Evolutionary conservation across 2,888 invertebrate genomes (phyloP).

Genomic region (Thymelicus sylvestris): DNA sequence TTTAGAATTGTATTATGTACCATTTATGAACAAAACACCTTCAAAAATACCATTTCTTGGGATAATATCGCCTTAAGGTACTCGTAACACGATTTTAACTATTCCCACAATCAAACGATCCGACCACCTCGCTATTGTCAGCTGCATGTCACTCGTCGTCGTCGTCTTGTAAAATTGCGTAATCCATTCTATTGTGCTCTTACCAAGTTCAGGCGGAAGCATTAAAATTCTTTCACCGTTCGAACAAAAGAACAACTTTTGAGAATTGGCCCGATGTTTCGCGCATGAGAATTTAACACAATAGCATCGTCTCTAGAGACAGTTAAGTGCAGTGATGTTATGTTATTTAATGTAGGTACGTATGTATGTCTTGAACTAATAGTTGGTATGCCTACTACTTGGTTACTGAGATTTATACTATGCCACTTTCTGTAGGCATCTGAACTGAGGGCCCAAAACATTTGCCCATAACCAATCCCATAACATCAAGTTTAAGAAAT

Average conservation of each 20-base stretch:
- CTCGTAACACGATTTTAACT: not conserved
- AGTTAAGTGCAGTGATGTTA: conserved; percentile 29
- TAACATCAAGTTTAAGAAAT: too few relatives aligned
- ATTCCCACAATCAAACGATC: conserved; percentile 23
- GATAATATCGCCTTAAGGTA: too few relatives aligned
- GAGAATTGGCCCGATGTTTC: conserved; percentile 70
- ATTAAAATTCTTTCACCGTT: conserved; percentile 80
- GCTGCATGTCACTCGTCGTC: conserved; percentile 56
- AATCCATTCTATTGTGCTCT: conserved; percentile 71
- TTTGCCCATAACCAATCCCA: too few relatives aligned
- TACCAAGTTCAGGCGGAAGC: conserved; percentile 78
- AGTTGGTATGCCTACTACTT: conserved; percentile 36
- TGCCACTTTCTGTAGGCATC: too few relatives aligned
- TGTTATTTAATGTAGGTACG: conserved; percentile 26
- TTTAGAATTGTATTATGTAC: too few relatives aligned
- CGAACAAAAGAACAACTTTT: conserved; percentile 82
- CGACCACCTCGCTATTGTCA: conserved; percentile 26
- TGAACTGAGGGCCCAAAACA: too few relatives aligned
- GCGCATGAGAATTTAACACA: conserved; percentile 76
- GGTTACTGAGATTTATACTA: too few relatives aligned
- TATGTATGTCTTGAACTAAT: conserved; percentile 14
- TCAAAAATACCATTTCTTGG: too few relatives aligned
- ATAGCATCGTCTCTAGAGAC: conserved; percentile 48
- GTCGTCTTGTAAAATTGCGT: conserved; percentile 56
- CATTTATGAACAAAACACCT: too few relatives aligned